These are phyloP conservation scores for Notiomystis cincta DNA, from an alignment of 2,113 vertebrate genomes.

Conservation along the genomic window DNA sequence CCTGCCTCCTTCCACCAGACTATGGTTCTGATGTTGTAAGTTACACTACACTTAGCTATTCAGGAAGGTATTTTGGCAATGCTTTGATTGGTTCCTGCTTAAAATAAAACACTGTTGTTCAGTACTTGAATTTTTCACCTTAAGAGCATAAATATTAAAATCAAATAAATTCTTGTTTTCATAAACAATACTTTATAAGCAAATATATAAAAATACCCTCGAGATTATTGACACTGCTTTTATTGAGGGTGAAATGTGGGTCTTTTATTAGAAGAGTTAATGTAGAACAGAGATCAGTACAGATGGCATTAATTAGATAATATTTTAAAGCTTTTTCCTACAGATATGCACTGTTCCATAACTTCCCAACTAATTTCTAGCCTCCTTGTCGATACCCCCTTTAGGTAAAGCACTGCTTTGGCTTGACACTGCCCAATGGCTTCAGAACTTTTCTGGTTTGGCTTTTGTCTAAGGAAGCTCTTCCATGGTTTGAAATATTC, in stretches of 20 bases:
- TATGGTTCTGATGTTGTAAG: background rate
- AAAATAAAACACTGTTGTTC: background rate
- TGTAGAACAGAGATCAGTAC: background rate
- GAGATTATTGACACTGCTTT: background rate
- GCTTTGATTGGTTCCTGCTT: background rate
- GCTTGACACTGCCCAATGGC: background rate
- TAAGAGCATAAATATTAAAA: background rate
- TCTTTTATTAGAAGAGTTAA: background rate
- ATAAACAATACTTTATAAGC: background rate
- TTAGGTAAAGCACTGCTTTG: background rate
- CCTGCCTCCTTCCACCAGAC: background rate
- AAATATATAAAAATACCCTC: background rate
- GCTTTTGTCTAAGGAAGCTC: background rate
- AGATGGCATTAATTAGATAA: background rate
- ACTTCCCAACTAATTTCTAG: background rate
- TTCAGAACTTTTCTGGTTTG: background rate
- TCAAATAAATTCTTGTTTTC: background rate
- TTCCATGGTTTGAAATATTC: background rate
- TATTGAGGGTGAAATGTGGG: background rate
- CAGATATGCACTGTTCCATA: background rate
- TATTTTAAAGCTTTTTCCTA: background rate
- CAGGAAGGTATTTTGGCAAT: conserved; percentile 12
- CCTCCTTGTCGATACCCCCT: background rate
- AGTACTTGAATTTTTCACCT: background rate
- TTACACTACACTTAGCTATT: background rate